These are phyloP conservation scores for Opisthocomus hoazin DNA, from an alignment of 2,113 vertebrate species.

Conservation along the genomic window DNA sequence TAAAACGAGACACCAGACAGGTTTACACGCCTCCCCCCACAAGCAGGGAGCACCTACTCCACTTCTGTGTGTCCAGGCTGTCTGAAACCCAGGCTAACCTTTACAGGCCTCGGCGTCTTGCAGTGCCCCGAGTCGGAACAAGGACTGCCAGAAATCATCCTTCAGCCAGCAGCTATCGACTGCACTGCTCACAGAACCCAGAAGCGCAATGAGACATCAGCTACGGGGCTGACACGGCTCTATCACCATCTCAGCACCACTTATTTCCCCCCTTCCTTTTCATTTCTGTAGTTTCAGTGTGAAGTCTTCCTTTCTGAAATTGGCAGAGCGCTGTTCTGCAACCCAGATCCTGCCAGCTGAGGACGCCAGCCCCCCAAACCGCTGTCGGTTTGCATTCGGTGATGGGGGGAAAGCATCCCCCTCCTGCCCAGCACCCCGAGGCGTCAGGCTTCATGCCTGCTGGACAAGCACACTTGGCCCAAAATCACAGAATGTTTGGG, in stretches of 20 bases:
- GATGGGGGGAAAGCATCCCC: neutral
- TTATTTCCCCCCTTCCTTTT: neutral
- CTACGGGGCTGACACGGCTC: neutral
- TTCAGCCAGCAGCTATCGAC: neutral
- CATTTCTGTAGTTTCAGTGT: too few species aligned
- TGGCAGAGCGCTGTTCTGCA: neutral
- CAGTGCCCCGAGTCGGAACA: neutral
- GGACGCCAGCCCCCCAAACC: too few species aligned
- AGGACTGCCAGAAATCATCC: too few species aligned
- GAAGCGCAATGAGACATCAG: neutral
- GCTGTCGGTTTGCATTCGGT: too few species aligned
- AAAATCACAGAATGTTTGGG: too few species aligned
- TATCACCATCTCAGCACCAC: accelerated
- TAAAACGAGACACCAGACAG: constrained; percentile 57
- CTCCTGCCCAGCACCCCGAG: neutral
- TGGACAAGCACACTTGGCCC: too few species aligned
- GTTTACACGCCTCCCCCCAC: neutral
- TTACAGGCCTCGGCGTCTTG: neutral
- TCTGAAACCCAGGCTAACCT: neutral
- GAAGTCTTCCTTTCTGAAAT: neutral
- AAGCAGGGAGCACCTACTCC: accelerated
- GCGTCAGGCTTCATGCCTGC: neutral
- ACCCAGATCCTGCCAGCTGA: neutral
- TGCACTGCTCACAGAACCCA: neutral
- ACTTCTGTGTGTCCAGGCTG: accelerated